phyloP scores from a whole-genome alignment of 30 jellyfish, hydroid and myxozoan genomes.

The Hydra vulgaris region DNA sequence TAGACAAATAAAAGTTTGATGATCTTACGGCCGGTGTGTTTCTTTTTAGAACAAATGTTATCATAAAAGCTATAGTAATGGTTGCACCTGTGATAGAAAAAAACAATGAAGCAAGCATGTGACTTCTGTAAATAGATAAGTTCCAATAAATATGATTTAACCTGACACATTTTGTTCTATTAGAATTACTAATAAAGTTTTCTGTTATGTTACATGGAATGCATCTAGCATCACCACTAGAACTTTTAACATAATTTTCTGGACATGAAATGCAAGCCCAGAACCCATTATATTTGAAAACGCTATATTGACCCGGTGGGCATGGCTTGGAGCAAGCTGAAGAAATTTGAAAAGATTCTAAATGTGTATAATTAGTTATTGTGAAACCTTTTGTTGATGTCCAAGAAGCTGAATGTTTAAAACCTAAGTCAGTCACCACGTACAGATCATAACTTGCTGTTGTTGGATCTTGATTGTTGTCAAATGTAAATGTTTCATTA shows the following conservation, averaged over 20 bases:
- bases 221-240: slow-evolving; percentile 11
- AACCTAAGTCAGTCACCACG: neutral
- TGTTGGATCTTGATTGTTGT: neutral
- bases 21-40: slow-evolving; percentile 23
- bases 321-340: slow-evolving; percentile 17
- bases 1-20: slow-evolving; percentile 15
- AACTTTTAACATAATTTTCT: neutral
- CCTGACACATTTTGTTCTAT: slow-evolving; percentile 8
- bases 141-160: slow-evolving; percentile 6
- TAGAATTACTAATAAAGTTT: slow-evolving; percentile 1
- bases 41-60: neutral
- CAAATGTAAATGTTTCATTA: neutral
- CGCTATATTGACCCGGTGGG: slow-evolving; percentile 18
- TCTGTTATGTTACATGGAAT: neutral
- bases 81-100: neutral
- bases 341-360: neutral
- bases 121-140: neutral
- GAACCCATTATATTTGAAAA: neutral
- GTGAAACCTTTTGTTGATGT: neutral
- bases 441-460: slow-evolving; percentile 16
- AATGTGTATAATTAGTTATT: neutral
- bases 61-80: neutral
- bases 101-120: neutral
- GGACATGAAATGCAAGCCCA: slow-evolving; percentile 29
- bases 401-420: neutral